A percentile compares a stretch with the other conserved stretches of the same genome.
These are phyloP conservation scores for Aspidiotus destructor DNA, from an alignment of 2,888 invertebrate genomes.

Conservation along the genomic window DNA sequence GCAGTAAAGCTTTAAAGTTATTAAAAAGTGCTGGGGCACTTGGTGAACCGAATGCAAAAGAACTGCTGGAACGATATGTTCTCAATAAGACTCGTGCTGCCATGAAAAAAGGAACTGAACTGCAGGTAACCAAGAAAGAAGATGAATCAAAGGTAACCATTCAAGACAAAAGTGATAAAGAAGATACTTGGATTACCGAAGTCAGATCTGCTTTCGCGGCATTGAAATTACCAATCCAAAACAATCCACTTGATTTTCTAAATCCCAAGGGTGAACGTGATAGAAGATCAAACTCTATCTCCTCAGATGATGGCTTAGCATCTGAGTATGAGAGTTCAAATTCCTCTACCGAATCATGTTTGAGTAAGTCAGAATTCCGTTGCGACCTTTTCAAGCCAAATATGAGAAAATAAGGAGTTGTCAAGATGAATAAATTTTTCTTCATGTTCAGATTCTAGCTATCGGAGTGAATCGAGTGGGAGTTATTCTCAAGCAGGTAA, in stretches of 20 bases:
- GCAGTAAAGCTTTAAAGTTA: conserved; percentile 47
- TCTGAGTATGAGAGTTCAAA: neutral
- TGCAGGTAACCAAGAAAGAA: no score
- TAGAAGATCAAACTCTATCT: neutral
- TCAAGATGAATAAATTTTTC: no score
- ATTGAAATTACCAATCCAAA: neutral
- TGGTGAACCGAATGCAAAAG: conserved; percentile 51
- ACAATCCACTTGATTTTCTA: no score
- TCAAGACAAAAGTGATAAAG: neutral
- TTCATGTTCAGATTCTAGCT: no score
- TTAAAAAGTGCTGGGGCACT: conserved; percentile 50
- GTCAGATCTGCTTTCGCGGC: neutral
- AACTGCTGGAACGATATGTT: conserved; percentile 44
- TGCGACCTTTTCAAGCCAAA: no score
- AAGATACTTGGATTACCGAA: neutral
- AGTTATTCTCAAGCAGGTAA: no score
- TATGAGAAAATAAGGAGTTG: no score
- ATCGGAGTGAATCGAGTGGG: no score
- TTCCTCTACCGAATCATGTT: neutral
- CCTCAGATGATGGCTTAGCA: neutral
- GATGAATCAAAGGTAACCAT: no score
- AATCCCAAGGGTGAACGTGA: neutral
- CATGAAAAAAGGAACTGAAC: neutral
- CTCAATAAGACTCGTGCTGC: neutral
- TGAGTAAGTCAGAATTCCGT: neutral